Conservation (phyloP, 2,113 vertebrate genomes). For the Eurypyga helias region DNA sequence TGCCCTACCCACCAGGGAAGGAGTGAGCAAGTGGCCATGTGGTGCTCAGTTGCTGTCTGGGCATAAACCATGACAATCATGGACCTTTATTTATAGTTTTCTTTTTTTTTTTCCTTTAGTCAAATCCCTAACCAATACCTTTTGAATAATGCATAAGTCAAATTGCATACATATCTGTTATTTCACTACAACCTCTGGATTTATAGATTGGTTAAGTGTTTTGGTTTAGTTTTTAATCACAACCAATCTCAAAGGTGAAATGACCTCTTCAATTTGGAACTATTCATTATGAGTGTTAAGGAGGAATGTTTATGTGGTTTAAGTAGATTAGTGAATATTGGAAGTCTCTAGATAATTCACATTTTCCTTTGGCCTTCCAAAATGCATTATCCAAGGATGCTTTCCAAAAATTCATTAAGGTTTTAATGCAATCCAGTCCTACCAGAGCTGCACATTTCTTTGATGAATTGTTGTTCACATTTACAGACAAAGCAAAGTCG, state of each 20-base stretch:
- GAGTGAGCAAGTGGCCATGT: too few relatives aligned
- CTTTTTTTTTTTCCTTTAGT: background rate
- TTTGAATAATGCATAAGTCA: background rate
- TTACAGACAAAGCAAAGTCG: constrained; percentile 54
- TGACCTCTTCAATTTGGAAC: constrained; percentile 25
- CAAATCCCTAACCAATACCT: background rate
- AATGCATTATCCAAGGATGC: background rate
- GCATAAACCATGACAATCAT: background rate
- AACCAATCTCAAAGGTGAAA: constrained; percentile 14
- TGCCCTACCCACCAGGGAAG: too few relatives aligned
- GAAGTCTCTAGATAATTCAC: constrained; percentile 46
- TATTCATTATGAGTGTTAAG: constrained; percentile 21
- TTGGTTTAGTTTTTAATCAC: background rate
- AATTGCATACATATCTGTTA: background rate
- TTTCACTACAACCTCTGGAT: background rate
- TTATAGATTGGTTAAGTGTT: background rate
- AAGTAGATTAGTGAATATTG: constrained; percentile 38
- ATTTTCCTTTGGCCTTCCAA: constrained; percentile 57
- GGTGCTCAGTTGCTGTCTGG: too few relatives aligned
- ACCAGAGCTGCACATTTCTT: constrained; percentile 53
- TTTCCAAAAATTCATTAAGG: constrained; percentile 36
- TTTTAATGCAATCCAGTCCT: constrained; percentile 70
- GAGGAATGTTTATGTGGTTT: constrained; percentile 35
- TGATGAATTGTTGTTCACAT: constrained; percentile 70
- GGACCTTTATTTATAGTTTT: background rate